Base-by-base conservation (phyloP, 64 coral and sea anemone genomes). In the Montipora sp. region DNA sequence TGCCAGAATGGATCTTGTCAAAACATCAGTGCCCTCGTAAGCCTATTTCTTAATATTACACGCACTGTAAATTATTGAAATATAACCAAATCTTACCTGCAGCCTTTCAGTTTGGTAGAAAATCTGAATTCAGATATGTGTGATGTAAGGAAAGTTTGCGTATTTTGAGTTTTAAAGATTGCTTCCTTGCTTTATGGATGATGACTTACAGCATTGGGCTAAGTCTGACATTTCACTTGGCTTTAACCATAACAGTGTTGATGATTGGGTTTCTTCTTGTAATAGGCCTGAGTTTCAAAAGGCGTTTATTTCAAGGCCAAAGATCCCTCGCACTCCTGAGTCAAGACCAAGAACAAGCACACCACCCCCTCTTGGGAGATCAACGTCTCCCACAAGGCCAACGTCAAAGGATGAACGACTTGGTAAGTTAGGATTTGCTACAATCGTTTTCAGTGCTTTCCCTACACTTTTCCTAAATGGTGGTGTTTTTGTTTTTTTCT, bases 311-410 rank as follows among this genome's bases (percentile, higher is more conserved):
- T 92, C 90, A 27, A 82, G 80, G 59, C 90, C 90, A 4, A 92
- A 85, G 21, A 84, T 92, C 43, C 80, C 68, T 84, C 90, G 80
- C 73, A 83, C 80, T 48, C 74, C 72, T 21, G 71, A 84, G 20
- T 73, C 80, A 20, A 80, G 60, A 20, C 90, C 80, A 8, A 20
- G 53, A 49, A 68, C 88, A 7, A 61, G 80, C 11, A 76, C 90
- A 21, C 70, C 90, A 77, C 90, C 90, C 7, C 90, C 90, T 15
- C 71, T 92, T 12, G 90, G 70, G 15, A 73, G 90, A 84, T 92
- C 80, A 15, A 72, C 74, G 14, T 92, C 90, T 36, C 90, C 90
- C n/a, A 70, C 90, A 4, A 76, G 90, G 77, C 82, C 90, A 5
- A 23, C 72, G 22, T 92, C 90, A 66, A 92, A 84, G 7, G 51